phyloP scores from a whole-genome alignment of 2,113 vertebrate genomes.

The Ammospiza caudacuta region DNA sequence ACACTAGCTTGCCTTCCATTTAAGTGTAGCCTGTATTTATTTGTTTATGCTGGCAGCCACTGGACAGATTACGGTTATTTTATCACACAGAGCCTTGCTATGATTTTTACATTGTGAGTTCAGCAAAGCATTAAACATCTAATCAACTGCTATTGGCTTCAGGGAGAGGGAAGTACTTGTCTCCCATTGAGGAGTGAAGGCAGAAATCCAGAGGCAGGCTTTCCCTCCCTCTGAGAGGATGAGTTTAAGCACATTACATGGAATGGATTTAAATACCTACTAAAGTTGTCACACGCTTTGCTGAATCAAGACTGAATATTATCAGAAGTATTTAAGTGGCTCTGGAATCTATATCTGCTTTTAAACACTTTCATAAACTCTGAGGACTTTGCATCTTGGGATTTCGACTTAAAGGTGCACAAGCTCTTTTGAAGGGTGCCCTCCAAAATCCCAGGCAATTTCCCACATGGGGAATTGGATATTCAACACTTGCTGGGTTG shows the following conservation, averaged over 20 bases:
- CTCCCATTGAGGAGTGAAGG: neutral
- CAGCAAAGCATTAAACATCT: neutral
- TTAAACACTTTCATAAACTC: neutral
- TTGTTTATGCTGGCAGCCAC: neutral
- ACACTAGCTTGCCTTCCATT: neutral
- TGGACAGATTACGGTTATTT: neutral
- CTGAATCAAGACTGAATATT: conserved; percentile 11
- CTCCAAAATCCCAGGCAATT: neutral
- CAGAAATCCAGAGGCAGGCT: neutral
- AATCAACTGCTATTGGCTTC: neutral
- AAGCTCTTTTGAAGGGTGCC: neutral
- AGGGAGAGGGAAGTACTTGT: neutral
- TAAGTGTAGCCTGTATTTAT: neutral
- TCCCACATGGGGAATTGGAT: neutral
- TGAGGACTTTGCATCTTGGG: neutral
- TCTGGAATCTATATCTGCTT: neutral
- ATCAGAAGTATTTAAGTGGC: neutral
- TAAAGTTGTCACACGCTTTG: neutral
- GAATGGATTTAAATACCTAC: conserved; percentile 19
- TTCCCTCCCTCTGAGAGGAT: neutral
- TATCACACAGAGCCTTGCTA: neutral
- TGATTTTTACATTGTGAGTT: neutral
- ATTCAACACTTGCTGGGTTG: neutral
- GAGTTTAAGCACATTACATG: neutral
- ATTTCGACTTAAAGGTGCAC: neutral